Evolutionary conservation across 1,140 invertebrate species (phyloP), one percentile per base, ranked within the genome.

Genomic region (Cherax destructor): DNA sequence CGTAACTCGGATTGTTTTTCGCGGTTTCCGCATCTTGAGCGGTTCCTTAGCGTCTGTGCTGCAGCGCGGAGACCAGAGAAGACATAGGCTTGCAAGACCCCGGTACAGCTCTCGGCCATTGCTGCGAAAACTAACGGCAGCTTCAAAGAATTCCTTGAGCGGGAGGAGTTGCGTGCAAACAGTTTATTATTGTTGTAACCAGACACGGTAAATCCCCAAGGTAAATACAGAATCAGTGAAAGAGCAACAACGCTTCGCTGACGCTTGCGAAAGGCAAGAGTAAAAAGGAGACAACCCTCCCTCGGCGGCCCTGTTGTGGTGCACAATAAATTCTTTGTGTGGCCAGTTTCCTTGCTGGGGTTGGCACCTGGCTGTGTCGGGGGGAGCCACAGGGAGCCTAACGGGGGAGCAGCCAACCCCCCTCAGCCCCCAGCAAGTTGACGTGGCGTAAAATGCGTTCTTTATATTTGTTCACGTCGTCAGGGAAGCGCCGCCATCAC

Each of bases 241-340:
- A 90, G 88, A 83, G 81, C 88, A 90, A 77, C 88, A 83, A 90
- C 88, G 88, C 88, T 76, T 90, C 69, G 88, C 69, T 90, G 81
- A 52, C 80, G 61, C 76, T 90, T 83, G 88, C 88, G 80, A 90
- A 90, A 90, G 81, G 80, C 80, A 76, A 83, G 88, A 83, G 88
- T 90, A 90, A 90, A 90, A 90, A 90, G 88, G 56, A 90, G 88
- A 83, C 88, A 76, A 61, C 79, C 88, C 81, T 77, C 81, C 72
- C 81, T 65, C 80, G 72, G 72, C 79, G 79, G 65, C 87, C 78
- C 78, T 65, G 78, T 88, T 81, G 78, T 83, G 78, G 79, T 90
- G 88, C 52, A 90, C 88, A 90, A 90, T 90, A 90, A 83, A 90
- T 90, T 90, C 88, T 90, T 90, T 90, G 88, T 90, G 88, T 84